Base-by-base conservation (phyloP, 2,797 vertebrate species). In the Oryzias sinensis region DNA sequence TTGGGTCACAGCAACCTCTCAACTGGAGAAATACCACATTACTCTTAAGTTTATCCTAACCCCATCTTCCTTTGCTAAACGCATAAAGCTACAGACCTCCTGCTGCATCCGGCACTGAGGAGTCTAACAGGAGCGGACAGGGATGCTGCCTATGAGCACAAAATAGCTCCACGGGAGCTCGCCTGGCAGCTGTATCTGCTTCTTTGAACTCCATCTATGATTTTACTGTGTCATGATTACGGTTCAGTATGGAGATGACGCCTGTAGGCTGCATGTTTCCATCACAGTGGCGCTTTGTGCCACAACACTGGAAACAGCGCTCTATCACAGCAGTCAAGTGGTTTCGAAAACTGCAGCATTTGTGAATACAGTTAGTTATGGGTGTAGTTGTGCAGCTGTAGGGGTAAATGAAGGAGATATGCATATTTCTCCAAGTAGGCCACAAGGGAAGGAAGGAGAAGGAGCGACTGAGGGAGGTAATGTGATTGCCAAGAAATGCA, bases 341-440 rank as follows among this genome's bases (percentile, higher is more conserved):
- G 53, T 70, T 59, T 3, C 3, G 61, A 62, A 62, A 53, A 56
- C 43, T 58, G 49, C 55, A 14, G 68, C 66, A 61, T 79, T 59
- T 83, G 70, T 80, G 71, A 17, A 56, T 41, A 57, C 51, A 62
- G 55, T 52, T 65, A 68, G 72, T 74, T 72, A 81, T 67, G 15
- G 45, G 53, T 48, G 62, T 65, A 62, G 60, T 51, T 48, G 65
- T 73, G 15, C 46, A 27, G 70, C 82, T 81, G 67, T 52, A 61
- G 75, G 70, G 59, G 56, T 61, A 82, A 79, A 83, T 74, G 69
- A 76, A 77, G 59, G 72, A 72, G 71, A 79, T 79, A 60, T 82
- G 82, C 73, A 82, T 76, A 77, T 84, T 82, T 77, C 70, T 75
- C 72, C 83, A 88, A 88, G 72, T 85, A 82, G 86, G 83, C 81